These are phyloP conservation scores for Hybognathus amarus DNA, from an alignment of 2,797 vertebrate genomes.

Conservation along the genomic window DNA sequence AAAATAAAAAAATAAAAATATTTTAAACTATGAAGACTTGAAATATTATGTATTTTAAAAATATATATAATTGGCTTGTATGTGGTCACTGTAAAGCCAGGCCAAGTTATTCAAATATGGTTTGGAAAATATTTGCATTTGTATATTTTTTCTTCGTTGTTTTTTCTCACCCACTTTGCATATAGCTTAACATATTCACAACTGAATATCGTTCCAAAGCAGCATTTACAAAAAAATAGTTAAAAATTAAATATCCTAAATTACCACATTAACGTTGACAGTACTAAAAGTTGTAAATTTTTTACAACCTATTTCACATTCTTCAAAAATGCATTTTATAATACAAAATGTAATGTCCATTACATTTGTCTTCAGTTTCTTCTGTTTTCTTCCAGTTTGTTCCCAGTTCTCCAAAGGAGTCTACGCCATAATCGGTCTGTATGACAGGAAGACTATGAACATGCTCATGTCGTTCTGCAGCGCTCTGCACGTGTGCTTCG, in stretches of 20 bases:
- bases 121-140: not conserved
- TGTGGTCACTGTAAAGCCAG: not conserved
- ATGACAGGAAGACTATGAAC: slow-evolving; percentile 93
- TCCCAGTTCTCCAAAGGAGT: slow-evolving; percentile 98
- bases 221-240: not conserved
- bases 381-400: slow-evolving; percentile 81
- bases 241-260: not conserved
- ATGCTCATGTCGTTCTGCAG: slow-evolving; percentile 98
- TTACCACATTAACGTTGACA: not conserved
- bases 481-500: slow-evolving; percentile 95
- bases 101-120: not conserved
- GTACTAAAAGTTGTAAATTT: not conserved
- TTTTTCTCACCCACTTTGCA: not conserved
- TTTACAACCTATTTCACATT: not conserved
- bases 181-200: not conserved
- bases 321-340: not conserved
- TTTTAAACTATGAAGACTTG: not conserved
- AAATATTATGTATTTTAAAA: not conserved
- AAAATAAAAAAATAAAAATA: too few relatives aligned
- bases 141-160: not conserved
- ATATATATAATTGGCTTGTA: not conserved
- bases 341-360: not conserved
- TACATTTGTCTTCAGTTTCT: not conserved
- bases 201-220: not conserved
- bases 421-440: slow-evolving; percentile 96